A percentile compares a stretch with the other conserved stretches of the same genome.
Evolutionary conservation across 2,113 vertebrate species (phyloP).

Genomic region (Sinocyclocheilus anophthalmus): DNA sequence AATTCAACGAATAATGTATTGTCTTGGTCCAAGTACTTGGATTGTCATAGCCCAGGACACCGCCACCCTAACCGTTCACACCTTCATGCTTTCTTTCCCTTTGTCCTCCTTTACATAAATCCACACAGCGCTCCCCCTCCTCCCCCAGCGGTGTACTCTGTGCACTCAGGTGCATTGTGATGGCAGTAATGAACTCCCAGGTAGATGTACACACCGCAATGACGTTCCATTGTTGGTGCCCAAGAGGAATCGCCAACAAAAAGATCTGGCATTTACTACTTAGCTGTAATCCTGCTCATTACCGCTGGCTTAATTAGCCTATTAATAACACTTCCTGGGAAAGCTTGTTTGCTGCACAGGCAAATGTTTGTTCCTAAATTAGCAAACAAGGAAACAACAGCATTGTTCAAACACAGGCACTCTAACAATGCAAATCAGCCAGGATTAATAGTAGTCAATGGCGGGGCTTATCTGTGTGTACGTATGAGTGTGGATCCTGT

Average conservation of each 20-base stretch:
- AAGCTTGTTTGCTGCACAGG: constrained; percentile 90
- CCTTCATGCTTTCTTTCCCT: constrained; percentile 29
- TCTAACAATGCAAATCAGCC: constrained; percentile 79
- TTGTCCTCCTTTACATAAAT: constrained; percentile 48
- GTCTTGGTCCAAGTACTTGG: too few species aligned
- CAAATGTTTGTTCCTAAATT: constrained; percentile 99
- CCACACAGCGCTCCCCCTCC: constrained; percentile 22
- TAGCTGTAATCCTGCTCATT: constrained; percentile 99
- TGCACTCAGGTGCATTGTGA: constrained; percentile 88
- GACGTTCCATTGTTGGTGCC: too few species aligned
- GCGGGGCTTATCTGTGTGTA: constrained; percentile 57
- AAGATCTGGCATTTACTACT: too few species aligned
- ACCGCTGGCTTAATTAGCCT: constrained; percentile 98
- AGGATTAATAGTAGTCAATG: constrained; percentile 71
- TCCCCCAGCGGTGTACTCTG: constrained; percentile 66
- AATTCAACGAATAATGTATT: too few species aligned
- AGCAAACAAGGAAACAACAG: constrained; percentile 96
- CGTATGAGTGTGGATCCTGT: constrained; percentile 16
- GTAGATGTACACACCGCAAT: constrained; percentile 94
- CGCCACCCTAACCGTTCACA: constrained; percentile 12
- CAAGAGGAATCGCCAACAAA: too few species aligned
- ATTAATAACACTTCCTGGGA: constrained; percentile 98
- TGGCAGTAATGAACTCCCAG: constrained; percentile 90
- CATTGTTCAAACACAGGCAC: constrained; percentile 87
- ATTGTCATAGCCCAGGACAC: not conserved